Evolutionary conservation across 2,888 invertebrate genomes (phyloP).

Genomic region (Oligia fasciuncula): DNA sequence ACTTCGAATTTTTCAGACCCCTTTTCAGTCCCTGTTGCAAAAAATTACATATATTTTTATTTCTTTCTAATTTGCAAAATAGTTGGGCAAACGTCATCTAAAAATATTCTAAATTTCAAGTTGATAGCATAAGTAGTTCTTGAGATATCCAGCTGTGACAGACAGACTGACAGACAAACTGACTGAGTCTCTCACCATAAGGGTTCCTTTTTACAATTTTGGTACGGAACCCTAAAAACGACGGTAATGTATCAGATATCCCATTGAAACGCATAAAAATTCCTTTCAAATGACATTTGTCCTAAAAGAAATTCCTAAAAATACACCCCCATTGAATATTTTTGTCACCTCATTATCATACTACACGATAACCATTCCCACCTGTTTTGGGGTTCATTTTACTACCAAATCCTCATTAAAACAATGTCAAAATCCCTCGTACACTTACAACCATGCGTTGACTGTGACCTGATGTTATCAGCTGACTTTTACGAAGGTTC

Average conservation of each 20-base stretch:
- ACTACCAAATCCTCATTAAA: conserved; percentile 42
- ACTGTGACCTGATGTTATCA: conserved; percentile 50
- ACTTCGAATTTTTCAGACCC: too few species aligned
- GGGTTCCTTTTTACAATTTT: too few species aligned
- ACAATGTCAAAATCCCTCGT: conserved; percentile 32
- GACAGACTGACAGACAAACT: too few species aligned
- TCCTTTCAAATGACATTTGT: background rate
- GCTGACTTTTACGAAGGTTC: conserved; percentile 30
- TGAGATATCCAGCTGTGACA: too few species aligned
- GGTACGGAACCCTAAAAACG: background rate
- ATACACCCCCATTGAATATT: conserved; percentile 1
- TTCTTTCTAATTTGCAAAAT: too few species aligned
- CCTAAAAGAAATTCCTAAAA: background rate
- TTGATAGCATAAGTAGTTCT: too few species aligned
- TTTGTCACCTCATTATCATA: conserved; percentile 1
- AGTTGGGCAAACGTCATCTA: too few species aligned
- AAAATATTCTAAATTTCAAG: too few species aligned
- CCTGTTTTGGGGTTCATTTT: conserved; percentile 19
- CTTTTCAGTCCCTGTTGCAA: too few species aligned
- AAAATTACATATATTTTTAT: too few species aligned
- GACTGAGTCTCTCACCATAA: too few species aligned
- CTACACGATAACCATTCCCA: conserved; percentile 4
- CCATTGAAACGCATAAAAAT: background rate
- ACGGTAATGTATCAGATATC: background rate
- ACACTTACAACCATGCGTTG: conserved; percentile 34